Evolutionary conservation across 2,113 vertebrate genomes (phyloP).

Genomic region (Aegypius monachus): DNA sequence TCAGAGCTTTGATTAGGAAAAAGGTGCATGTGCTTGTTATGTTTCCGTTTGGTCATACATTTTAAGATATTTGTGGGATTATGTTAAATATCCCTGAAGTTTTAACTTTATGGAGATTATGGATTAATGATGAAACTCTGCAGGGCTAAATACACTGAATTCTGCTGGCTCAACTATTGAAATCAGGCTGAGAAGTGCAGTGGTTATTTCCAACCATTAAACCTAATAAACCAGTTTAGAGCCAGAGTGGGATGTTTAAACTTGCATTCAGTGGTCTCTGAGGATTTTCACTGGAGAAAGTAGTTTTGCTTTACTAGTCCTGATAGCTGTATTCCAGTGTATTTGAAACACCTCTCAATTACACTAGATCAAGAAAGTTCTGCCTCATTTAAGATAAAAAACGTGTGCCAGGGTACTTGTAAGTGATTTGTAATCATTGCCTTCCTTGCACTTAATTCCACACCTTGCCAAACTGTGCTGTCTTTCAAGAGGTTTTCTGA

Average conservation of each 20-base stretch:
- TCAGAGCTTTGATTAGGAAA: neutral
- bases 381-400: neutral
- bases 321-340: neutral
- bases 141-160: neutral
- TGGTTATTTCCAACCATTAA: conserved; percentile 7
- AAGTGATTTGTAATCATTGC: neutral
- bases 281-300: neutral
- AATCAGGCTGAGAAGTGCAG: neutral
- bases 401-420: neutral
- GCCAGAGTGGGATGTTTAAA: neutral
- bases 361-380: neutral
- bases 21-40: neutral
- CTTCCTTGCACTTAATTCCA: neutral
- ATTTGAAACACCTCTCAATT: neutral
- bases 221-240: conserved; percentile 5
- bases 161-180: neutral
- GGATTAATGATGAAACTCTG: neutral
- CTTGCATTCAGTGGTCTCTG: neutral
- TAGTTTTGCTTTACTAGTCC: neutral
- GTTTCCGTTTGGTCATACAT: neutral
- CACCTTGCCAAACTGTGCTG: neutral
- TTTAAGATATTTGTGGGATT: neutral
- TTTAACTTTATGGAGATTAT: neutral
- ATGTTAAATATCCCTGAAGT: neutral
- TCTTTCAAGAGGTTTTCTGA: neutral